Base-by-base conservation (phyloP, 35 echinoderm and acorn worm species). In the Lytechinus pictus region DNA sequence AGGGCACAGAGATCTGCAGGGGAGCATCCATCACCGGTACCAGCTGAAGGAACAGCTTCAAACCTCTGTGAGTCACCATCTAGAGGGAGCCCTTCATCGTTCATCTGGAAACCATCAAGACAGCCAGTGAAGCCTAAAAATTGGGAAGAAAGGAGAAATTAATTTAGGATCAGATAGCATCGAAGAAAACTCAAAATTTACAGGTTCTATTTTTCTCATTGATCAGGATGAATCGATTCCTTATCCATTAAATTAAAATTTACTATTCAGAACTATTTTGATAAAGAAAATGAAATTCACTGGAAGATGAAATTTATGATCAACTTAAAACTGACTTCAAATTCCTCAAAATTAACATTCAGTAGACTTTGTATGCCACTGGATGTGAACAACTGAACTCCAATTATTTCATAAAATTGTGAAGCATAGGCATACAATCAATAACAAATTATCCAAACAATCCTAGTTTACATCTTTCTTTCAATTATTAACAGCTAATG, bases 1-100 rank as follows among this genome's bases (percentile, higher is more conserved):
- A 96, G 89, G 54, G 88, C 56, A 92, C 98, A 99, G 2, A 94
- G 95, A 86, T 94, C 94, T 21, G 91, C 91, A 28, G 28, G 14
- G 54, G 13, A 44, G 52, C 98, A 98, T 8, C 96, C 97, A 57
- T 93, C 87, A 21, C 94, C 97, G 11, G 96, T 95, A 66, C 89
- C 97, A 12, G 94, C 95, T 52, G 97, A 98, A 90, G 97, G 97
- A 86, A 95, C 88, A 28, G 97, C 98, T 52, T 96, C 96, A 95
- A 99, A 97, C 94, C 94, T 96, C 54, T 98, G 94, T 86, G 96
- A 98, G 72, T 91, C 96, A 55, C 98, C 98, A 95, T 96, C 97
- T 56, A 98, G 96, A 21, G 98, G 98, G 87, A 99, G 91, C 53
- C 94, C 94, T 93, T 95, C 92, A 94, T 95, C 98, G 94, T 99